Evolutionary conservation across 2,797 vertebrate genomes (phyloP).

Genomic region (Enteromius fasciolatus): DNA sequence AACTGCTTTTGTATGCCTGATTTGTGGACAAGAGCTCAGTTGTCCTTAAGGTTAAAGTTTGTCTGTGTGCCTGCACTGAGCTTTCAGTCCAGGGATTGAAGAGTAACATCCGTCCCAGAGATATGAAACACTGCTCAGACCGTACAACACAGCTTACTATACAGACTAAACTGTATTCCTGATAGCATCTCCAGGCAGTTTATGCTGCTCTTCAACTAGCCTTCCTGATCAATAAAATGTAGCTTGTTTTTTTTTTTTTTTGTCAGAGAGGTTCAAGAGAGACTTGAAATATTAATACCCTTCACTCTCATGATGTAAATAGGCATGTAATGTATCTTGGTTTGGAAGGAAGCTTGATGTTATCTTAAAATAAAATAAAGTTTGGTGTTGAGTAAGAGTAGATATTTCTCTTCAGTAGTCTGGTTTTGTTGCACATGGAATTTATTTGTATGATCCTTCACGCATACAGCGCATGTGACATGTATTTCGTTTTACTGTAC

Average conservation of each 20-base stretch:
- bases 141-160: neutral
- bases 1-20: neutral
- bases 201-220: constrained; percentile 16
- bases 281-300: neutral
- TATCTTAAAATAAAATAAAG: too few species aligned
- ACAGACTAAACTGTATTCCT: neutral
- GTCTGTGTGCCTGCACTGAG: neutral
- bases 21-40: too few species aligned
- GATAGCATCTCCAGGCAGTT: constrained; percentile 17
- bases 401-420: neutral
- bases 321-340: too few species aligned
- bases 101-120: neutral
- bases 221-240: neutral
- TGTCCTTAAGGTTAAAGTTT: neutral
- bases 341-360: too few species aligned
- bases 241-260: constrained; percentile 4
- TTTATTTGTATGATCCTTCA: too few species aligned
- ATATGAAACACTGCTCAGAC: neutral
- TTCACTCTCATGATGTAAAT: too few species aligned
- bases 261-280: neutral
- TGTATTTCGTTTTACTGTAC: too few species aligned
- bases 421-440: neutral
- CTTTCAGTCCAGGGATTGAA: neutral
- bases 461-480: too few species aligned
- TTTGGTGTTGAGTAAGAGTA: neutral